Percentiles rank a stretch among this genome's conserved stretches.
These are phyloP conservation scores for Danionella cerebrum DNA, from an alignment of 2,113 vertebrate genomes.

Conservation along the genomic window DNA sequence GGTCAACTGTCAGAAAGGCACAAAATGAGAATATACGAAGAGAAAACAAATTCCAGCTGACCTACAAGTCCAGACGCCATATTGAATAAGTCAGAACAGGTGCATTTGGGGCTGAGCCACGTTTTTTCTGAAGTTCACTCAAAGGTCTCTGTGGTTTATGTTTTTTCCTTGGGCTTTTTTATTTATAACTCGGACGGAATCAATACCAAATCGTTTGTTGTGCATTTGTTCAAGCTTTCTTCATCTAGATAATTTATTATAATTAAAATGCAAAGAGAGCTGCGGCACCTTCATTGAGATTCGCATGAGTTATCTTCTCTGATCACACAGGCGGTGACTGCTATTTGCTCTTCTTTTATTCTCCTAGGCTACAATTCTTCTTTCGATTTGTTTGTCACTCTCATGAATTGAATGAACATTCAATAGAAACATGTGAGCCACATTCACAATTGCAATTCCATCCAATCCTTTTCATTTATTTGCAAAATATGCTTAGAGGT, in stretches of 20 bases:
- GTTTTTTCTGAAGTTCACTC: slow-evolving; percentile 27
- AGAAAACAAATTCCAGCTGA: slow-evolving; percentile 12
- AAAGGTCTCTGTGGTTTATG: slow-evolving; percentile 24
- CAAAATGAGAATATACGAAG: neutral
- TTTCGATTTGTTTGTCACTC: neutral
- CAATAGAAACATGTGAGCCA: neutral
- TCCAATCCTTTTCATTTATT: neutral
- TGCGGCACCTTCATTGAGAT: slow-evolving; percentile 24
- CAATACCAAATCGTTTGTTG: neutral
- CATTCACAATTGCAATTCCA: neutral
- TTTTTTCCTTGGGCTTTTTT: neutral
- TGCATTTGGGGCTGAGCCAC: neutral
- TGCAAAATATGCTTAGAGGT: too few relatives aligned
- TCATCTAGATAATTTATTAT: slow-evolving; percentile 27
- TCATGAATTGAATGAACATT: neutral
- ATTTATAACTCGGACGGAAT: neutral
- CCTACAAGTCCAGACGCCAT: neutral
- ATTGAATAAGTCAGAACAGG: slow-evolving; percentile 25
- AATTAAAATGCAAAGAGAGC: slow-evolving; percentile 38
- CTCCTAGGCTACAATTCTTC: neutral
- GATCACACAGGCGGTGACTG: slow-evolving; percentile 5
- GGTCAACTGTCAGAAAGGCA: slow-evolving; percentile 9
- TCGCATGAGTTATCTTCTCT: slow-evolving; percentile 8
- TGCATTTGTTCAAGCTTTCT: neutral
- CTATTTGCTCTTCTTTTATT: slow-evolving; percentile 7